Evolutionary conservation across 2,113 vertebrate species (phyloP), one percentile per base, ranked within the genome.

Genomic region (Daphoenositta chrysoptera): DNA sequence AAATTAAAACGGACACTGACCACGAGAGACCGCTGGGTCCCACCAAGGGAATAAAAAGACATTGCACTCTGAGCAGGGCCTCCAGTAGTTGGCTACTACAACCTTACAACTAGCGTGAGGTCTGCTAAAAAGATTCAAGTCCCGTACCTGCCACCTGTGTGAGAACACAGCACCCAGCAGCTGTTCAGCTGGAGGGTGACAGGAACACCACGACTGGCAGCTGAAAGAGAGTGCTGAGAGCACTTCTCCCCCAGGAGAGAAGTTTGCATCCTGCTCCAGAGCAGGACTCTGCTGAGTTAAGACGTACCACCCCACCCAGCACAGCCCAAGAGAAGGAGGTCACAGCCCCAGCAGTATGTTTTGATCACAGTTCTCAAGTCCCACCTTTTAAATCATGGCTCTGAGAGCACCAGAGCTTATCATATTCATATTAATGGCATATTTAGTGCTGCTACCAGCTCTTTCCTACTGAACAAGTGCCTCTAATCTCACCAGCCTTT

Each of bases 371-470:
- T 54, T 92, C 63, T 80, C 63, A 72, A 92, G 82, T 51, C 54
- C 66, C 82, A 69, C 75, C 70, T 93, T 85, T 83, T 93, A 92
- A 96, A 89, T 94, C 75, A 94, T 1, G 1, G 70, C 40, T 76
- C 42, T 45, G 50, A 88, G 71, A 88, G 53, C 45, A 54, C 35
- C 81, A 86, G 54, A 83, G 79, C 39, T 79, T 54, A 83, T 95
- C 48, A 77, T 66, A 83, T 83, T 93, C 90, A 42, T 65, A 88
- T 90, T 95, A 97, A 93, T 54, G 63, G 58, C 71, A 77, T 45
- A 79, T 47, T 93, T 69, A 88, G 18, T 80, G 85, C 85, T 88
- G 57, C 72, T 90, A 81, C 77, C 64, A 93, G 81, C 70, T 94
- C 57, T 13, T 88, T 64, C 26, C 63, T 64, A 37, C 13, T 53